These are phyloP conservation scores for Crossaster papposus DNA, from an alignment of 53 echinoderm and acorn worm species.

Conservation along the genomic window DNA sequence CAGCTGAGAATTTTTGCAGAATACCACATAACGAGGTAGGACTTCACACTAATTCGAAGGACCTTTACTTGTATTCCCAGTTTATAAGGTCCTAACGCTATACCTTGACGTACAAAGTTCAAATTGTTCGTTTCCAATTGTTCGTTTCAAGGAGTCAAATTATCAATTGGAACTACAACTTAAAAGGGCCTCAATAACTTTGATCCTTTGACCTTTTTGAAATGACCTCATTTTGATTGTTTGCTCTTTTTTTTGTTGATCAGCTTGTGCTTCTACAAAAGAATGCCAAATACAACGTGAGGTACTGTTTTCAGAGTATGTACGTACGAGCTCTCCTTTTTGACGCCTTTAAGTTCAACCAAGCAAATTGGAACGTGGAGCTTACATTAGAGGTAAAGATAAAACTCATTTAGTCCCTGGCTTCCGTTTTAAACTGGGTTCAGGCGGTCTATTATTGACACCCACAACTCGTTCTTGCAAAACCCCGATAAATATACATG, in stretches of 20 bases:
- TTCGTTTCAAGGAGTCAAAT: too few species aligned
- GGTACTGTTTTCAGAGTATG: slow-evolving; percentile 65
- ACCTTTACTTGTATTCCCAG: too few species aligned
- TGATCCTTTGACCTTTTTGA: not conserved
- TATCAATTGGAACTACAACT: too few species aligned
- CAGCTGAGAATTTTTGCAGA: slow-evolving; percentile 39
- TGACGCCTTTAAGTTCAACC: slow-evolving; percentile 60
- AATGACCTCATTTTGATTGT: not conserved
- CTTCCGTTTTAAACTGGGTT: too few species aligned
- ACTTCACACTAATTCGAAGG: too few species aligned
- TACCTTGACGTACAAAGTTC: too few species aligned
- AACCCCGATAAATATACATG: too few species aligned
- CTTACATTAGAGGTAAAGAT: slow-evolving; percentile 54
- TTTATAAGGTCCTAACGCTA: too few species aligned
- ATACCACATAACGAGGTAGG: slow-evolving; percentile 53
- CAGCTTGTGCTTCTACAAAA: slow-evolving; percentile 49
- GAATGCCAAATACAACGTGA: slow-evolving; percentile 17
- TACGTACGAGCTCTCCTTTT: slow-evolving; percentile 43
- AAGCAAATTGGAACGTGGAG: slow-evolving; percentile 65
- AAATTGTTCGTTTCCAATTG: too few species aligned
- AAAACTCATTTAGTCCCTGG: not conserved
- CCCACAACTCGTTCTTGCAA: too few species aligned
- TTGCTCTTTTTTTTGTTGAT: not conserved
- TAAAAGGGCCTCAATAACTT: too few species aligned
- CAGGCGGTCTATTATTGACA: too few species aligned